Percentiles rank a stretch among this genome's conserved stretches.
Evolutionary conservation across 2,888 invertebrate species (phyloP).

Genomic region (Athalia cordata): DNA sequence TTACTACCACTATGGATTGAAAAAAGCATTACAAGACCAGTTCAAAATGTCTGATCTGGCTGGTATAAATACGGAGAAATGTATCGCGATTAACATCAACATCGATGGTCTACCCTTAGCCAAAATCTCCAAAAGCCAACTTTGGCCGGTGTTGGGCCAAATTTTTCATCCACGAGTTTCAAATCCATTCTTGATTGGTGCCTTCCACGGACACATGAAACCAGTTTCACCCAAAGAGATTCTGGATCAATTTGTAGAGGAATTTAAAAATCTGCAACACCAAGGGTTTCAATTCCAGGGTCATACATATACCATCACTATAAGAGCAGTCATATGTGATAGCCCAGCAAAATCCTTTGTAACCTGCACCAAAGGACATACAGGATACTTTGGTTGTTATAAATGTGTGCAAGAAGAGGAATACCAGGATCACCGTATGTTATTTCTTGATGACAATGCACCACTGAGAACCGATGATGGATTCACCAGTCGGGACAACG

Average conservation of each 20-base stretch:
- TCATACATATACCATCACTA: conserved; percentile 31
- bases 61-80: conserved; percentile 2
- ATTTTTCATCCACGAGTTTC: conserved; percentile 32
- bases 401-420: conserved; percentile 57
- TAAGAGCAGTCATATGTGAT: conserved; percentile 57
- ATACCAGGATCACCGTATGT: conserved; percentile 51
- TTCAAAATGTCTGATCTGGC: neutral
- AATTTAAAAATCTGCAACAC: conserved; percentile 40
- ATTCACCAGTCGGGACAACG: conserved; percentile 52
- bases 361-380: conserved; percentile 54
- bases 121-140: too few relatives aligned
- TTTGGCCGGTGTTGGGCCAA: conserved; percentile 52
- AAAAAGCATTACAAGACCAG: neutral
- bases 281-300: conserved; percentile 40
- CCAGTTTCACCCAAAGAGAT: conserved; percentile 40
- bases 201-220: conserved; percentile 48
- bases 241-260: conserved; percentile 48
- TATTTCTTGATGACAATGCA: conserved; percentile 51
- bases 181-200: conserved; percentile 48
- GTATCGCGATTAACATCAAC: conserved; percentile 45
- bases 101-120: conserved; percentile 54
- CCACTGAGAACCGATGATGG: conserved; percentile 53
- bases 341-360: conserved; percentile 58
- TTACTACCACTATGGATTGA: conserved; percentile 13
- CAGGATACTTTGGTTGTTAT: conserved; percentile 55